These are phyloP conservation scores for Antechinus stuartii DNA, from an alignment of 2,113 vertebrate species.

Conservation along the genomic window DNA sequence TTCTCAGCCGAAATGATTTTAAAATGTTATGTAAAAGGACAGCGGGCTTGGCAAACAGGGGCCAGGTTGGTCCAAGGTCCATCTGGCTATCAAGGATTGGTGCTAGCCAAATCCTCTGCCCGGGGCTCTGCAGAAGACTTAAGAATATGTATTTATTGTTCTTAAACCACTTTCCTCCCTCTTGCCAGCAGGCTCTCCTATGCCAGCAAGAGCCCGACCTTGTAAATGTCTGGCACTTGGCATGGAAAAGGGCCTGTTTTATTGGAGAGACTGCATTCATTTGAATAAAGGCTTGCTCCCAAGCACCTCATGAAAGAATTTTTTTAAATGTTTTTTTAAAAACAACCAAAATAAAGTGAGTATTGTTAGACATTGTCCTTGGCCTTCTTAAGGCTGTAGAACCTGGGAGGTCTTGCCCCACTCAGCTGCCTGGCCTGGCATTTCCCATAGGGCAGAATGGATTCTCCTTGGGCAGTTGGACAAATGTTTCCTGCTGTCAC, in stretches of 20 bases:
- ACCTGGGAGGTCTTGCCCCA: background rate
- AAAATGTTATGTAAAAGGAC: constrained; percentile 35
- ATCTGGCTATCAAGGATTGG: constrained; percentile 66
- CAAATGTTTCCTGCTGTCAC: background rate
- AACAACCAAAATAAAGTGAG: constrained; percentile 15
- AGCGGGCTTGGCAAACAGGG: background rate
- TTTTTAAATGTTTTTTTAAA: constrained; percentile 32
- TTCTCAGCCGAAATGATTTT: constrained; percentile 23
- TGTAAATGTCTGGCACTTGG: constrained; percentile 54
- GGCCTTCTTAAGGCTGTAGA: constrained; percentile 3
- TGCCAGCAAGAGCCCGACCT: constrained; percentile 50
- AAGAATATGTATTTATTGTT: constrained; percentile 54
- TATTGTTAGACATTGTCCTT: background rate
- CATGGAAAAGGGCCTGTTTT: constrained; percentile 48
- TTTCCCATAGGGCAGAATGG: background rate
- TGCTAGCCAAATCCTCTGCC: constrained; percentile 19
- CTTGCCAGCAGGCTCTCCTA: background rate
- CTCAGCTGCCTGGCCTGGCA: background rate
- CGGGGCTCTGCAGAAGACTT: constrained; percentile 40
- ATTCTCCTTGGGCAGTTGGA: background rate
- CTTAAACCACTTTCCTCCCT: constrained; percentile 48
- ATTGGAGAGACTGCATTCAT: constrained; percentile 20
- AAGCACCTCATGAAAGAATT: constrained; percentile 50
- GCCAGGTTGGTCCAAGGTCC: constrained; percentile 44
- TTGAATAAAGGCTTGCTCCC: constrained; percentile 7